Base-by-base conservation (phyloP, 2,113 vertebrate species). In the Bostrychus sinensis region DNA sequence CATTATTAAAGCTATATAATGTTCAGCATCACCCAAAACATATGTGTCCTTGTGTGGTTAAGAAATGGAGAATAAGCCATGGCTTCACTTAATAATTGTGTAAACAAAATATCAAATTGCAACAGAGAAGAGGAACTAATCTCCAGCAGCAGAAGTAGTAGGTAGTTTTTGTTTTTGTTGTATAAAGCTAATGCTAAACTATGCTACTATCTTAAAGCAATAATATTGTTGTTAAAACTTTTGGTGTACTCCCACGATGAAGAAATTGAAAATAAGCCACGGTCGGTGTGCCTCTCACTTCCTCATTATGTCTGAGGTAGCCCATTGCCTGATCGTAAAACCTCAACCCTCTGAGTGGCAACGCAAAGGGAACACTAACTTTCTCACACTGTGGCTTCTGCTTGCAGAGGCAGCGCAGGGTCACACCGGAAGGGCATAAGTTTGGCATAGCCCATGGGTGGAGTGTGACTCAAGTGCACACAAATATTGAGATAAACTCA, bases 311-410 rank as follows among this genome's bases (percentile, higher is more conserved):
- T 12, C 12, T 5, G 60, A 69, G 45, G 30, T 11, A 37, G 63
- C 30, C 57, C 0, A 3, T 10, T 66, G 50, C 23, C 39, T 51
- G 45, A 71, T 43, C 1, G 8, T 55, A 23, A 72, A 1, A 70
- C 64, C 69, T 30, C 22, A 58, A 30, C 25, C 56, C 42, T 56
- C 50, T 57, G 56, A 63, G 77, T 64, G 58, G 66, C 66, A 37
- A 41, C 55, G 65, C 70, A 66, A 88, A 85, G 65, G 42, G 81
- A 73, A 88, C 67, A 62, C 20, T 19, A 54, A 75, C 65, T 85
- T 87, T 87, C 83, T 83, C 81, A 89, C 79, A 72, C 79, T 82
- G 73, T 22, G 76, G 82, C 86, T 86, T 85, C 87, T 86, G 82
- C 82, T 86, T 61, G 74, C 66, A 73, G 57, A 84, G 65, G 23